phyloP scores from a whole-genome alignment of 1,140 invertebrate genomes.

The Zaprionus vittiger region DNA sequence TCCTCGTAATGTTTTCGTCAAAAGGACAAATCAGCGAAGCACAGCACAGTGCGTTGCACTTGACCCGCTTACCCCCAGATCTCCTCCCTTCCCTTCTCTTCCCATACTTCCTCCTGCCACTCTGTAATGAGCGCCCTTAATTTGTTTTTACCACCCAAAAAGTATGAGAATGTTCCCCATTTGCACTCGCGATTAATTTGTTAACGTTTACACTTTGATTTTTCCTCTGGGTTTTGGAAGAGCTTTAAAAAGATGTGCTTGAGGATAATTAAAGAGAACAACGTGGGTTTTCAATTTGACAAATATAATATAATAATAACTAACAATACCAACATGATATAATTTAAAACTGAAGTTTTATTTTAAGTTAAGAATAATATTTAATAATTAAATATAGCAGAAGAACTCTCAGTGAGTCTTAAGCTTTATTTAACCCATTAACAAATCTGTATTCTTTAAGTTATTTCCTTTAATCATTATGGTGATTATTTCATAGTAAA shows the following conservation, averaged over 20 bases:
- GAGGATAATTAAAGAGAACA: background rate
- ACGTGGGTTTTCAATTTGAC: too few relatives aligned
- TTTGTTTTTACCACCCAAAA: constrained; percentile 31
- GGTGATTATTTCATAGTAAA: background rate
- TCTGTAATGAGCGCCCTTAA: constrained; percentile 45
- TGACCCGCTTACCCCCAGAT: constrained; percentile 23
- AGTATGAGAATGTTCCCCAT: constrained; percentile 19
- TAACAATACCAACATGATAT: too few relatives aligned
- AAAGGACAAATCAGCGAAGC: constrained; percentile 50
- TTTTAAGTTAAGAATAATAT: too few relatives aligned
- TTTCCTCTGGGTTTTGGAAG: background rate
- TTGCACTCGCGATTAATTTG: constrained; percentile 37
- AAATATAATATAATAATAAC: background rate
- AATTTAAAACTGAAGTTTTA: too few relatives aligned
- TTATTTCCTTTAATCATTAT: too few relatives aligned
- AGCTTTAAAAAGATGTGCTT: background rate
- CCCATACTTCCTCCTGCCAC: background rate
- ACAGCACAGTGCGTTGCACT: constrained; percentile 28
- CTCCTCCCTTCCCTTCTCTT: too few relatives aligned
- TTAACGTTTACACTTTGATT: constrained; percentile 33
- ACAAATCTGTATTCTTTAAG: too few relatives aligned
- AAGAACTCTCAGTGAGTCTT: background rate
- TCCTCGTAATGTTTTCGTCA: constrained; percentile 61
- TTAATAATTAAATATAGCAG: too few relatives aligned
- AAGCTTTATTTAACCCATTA: background rate